Conservation (phyloP, 2,113 vertebrate species). For the Oryzias melastigma region DNA sequence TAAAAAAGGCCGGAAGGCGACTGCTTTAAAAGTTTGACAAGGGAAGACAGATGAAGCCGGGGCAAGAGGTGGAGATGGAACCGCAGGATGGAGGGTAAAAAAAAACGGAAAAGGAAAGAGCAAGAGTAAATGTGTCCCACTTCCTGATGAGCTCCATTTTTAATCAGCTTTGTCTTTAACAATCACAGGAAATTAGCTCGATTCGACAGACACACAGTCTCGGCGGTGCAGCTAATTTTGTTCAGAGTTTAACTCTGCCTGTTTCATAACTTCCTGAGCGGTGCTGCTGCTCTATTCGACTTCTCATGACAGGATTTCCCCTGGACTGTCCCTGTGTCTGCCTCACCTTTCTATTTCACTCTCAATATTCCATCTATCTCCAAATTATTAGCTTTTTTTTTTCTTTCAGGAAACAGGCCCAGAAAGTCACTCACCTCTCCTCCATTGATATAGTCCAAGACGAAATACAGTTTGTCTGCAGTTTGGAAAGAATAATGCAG, state of each 20-base stretch:
- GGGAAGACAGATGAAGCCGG: slow-evolving; percentile 32
- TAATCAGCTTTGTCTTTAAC: slow-evolving; percentile 73
- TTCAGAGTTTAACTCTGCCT: slow-evolving; percentile 50
- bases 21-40: slow-evolving; percentile 34
- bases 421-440: slow-evolving; percentile 87
- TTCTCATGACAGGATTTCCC: slow-evolving; percentile 71
- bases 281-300: slow-evolving; percentile 55
- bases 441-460: slow-evolving; percentile 97
- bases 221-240: slow-evolving; percentile 70
- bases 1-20: slow-evolving; percentile 59
- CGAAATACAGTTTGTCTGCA: slow-evolving; percentile 93
- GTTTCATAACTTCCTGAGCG: slow-evolving; percentile 66
- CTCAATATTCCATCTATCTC: background rate
- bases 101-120: slow-evolving; percentile 42
- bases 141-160: slow-evolving; percentile 62
- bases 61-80: slow-evolving; percentile 37
- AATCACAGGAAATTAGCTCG: slow-evolving; percentile 77
- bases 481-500: slow-evolving; percentile 98
- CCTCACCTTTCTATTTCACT: slow-evolving; percentile 3
- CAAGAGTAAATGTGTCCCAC: slow-evolving; percentile 40
- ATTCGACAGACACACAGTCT: slow-evolving; percentile 54
- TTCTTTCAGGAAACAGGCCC: background rate
- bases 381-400: background rate
- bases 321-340: slow-evolving; percentile 43
- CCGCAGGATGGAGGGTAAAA: slow-evolving; percentile 15